A percentile compares a stretch with the other conserved stretches of the same genome.
These are phyloP conservation scores for Orchesella flavescens DNA, from an alignment of 2,888 invertebrate species.

Conservation along the genomic window DNA sequence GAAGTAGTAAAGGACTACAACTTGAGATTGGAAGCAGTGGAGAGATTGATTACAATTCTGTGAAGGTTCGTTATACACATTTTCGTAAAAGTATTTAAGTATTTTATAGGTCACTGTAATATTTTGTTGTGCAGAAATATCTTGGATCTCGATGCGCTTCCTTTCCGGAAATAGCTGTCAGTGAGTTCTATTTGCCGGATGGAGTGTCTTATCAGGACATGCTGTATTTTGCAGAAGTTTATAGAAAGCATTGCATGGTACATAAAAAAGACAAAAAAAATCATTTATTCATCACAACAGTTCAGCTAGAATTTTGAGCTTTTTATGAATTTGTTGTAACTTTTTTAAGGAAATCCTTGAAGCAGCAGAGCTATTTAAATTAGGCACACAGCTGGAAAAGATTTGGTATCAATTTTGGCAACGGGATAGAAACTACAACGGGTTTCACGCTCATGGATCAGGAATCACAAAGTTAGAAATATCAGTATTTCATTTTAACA, in stretches of 20 bases:
- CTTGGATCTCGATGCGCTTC: slow-evolving; percentile 13
- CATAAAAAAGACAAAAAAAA: too few species aligned
- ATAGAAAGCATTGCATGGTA: slow-evolving; percentile 49
- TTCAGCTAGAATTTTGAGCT: background rate
- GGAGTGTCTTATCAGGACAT: slow-evolving; percentile 46
- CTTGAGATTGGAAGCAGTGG: slow-evolving; percentile 40
- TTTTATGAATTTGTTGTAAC: background rate
- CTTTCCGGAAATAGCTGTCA: slow-evolving; percentile 42
- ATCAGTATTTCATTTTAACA: background rate
- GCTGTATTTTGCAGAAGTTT: slow-evolving; percentile 32
- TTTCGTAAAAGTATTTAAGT: background rate
- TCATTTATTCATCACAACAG: background rate
- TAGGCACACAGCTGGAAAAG: slow-evolving; percentile 1
- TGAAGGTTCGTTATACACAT: slow-evolving; percentile 7
- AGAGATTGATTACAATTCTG: slow-evolving; percentile 37
- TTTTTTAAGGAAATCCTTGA: slow-evolving; percentile 43
- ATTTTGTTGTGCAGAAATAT: slow-evolving; percentile 23
- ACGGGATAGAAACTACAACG: background rate
- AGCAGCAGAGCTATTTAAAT: slow-evolving; percentile 39
- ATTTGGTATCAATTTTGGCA: slow-evolving; percentile 40
- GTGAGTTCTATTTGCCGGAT: slow-evolving; percentile 32
- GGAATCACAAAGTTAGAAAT: background rate
- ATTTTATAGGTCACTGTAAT: background rate
- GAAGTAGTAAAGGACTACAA: slow-evolving; percentile 38
- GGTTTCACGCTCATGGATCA: background rate